Evolutionary conservation across 2,888 invertebrate genomes (phyloP).

Genomic region (Chydorus sphaericus): DNA sequence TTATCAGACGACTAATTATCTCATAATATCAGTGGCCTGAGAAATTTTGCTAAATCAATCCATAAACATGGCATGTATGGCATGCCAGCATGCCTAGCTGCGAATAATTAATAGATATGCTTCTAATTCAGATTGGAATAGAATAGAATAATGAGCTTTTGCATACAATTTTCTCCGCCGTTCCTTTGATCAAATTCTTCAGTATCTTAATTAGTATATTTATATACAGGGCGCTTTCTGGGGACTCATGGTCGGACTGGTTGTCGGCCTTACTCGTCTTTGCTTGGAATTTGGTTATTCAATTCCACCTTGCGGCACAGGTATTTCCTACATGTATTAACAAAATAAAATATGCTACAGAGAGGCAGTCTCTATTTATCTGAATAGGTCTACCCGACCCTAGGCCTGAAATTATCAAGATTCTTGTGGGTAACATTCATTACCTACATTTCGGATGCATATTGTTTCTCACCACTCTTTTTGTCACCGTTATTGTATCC

Average conservation of each 20-base stretch:
- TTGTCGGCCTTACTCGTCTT: slow-evolving; percentile 34
- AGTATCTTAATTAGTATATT: too few relatives aligned
- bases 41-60: too few relatives aligned
- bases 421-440: slow-evolving; percentile 26
- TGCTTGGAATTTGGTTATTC: slow-evolving; percentile 35
- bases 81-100: too few relatives aligned
- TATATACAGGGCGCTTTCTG: slow-evolving; percentile 42
- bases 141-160: too few relatives aligned
- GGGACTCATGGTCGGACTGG: slow-evolving; percentile 37
- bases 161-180: too few relatives aligned
- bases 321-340: background rate
- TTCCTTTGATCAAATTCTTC: too few relatives aligned
- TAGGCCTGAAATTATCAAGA: slow-evolving; percentile 25
- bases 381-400: slow-evolving; percentile 21
- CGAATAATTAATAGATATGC: too few relatives aligned
- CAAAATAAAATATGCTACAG: background rate
- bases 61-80: too few relatives aligned
- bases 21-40: too few relatives aligned
- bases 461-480: slow-evolving; percentile 31
- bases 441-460: slow-evolving; percentile 37
- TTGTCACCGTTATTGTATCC: slow-evolving; percentile 31
- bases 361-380: too few relatives aligned
- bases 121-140: too few relatives aligned
- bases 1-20: too few relatives aligned
- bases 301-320: slow-evolving; percentile 30